Base-by-base conservation (phyloP, 2,797 vertebrate genomes). In the Nyctibius grandis region DNA sequence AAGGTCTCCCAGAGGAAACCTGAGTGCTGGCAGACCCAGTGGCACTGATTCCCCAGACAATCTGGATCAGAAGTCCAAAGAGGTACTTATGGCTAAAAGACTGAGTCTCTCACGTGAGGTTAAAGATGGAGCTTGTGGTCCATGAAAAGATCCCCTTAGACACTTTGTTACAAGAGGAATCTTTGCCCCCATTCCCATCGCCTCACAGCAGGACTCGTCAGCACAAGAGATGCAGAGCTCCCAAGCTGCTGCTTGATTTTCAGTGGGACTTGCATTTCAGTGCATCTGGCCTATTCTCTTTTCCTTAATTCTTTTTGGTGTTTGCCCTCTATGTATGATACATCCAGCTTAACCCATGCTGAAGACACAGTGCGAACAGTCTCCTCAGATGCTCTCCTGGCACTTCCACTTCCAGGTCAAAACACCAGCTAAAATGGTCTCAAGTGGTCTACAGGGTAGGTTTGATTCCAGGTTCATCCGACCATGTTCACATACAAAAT, bases 1-100 rank as follows among this genome's bases (percentile, higher is more conserved):
- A 23, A 13, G 47, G 15, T 28, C 8, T 83, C 54, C 42, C 28
- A 44, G 42, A 67, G 53, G 77, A 91, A 81, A 48, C 14, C 3
- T 10, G 1, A n/a, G 22, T 0, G 0, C 3, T 74, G 60, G 47
- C 23, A 88, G 26, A 76, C 15, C 16, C 1, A 0, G 9, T 22
- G 60, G 59, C 45, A 63, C 13, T 15, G 26, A 72, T 61, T 11
- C 45, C n/a, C 9, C 16, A 38, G 25, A n/a, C 25, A 56, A 6
- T 1, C 8, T 31, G 33, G 6, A 31, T 44, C 38, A 73, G 34
- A 83, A 56, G 28, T 17, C 38, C 44, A 64, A 28, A 77, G 34
- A 63, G 12, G 31, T 50, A 44, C 34, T 31, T 33, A 16, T 0
- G 10, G 25, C 38, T 15, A 4, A 50, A 23, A 28, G 19, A 42